Conservation (phyloP, 1,140 invertebrate genomes). For the Orchestia grillus region DNA sequence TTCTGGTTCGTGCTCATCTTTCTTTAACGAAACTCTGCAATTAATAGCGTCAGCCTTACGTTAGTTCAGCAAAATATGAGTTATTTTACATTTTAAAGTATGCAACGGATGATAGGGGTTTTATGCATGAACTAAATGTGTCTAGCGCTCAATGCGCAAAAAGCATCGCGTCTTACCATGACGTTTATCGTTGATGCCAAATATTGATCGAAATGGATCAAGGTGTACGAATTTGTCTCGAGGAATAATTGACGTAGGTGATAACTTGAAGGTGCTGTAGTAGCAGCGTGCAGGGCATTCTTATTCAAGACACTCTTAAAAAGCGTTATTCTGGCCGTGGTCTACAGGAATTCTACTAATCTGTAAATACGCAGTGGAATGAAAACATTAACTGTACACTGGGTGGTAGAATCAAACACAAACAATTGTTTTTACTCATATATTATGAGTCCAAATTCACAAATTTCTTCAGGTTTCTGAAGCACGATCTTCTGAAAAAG, state of each 20-base stretch:
- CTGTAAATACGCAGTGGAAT: neutral
- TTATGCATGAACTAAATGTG: neutral
- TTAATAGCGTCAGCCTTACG: neutral
- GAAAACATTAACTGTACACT: neutral
- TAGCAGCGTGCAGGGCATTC: neutral
- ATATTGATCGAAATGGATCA: neutral
- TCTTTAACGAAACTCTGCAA: neutral
- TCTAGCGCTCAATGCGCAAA: neutral
- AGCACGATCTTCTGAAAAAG: neutral
- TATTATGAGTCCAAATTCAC: neutral
- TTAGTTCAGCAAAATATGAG: neutral
- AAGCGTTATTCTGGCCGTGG: neutral
- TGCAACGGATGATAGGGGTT: neutral
- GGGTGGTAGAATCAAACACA: neutral
- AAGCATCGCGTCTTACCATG: neutral
- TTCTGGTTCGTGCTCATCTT: neutral
- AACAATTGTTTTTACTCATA: neutral
- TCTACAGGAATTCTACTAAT: neutral
- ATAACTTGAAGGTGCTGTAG: neutral
- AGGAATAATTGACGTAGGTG: neutral
- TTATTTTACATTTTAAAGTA: neutral
- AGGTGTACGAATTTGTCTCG: neutral
- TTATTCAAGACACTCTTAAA: neutral
- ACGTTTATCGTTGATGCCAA: neutral
- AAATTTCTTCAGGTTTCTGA: neutral